Percentiles rank a stretch among this genome's conserved stretches.
Conservation (phyloP, 2,797 vertebrate genomes). For the Bradypus variegatus region DNA sequence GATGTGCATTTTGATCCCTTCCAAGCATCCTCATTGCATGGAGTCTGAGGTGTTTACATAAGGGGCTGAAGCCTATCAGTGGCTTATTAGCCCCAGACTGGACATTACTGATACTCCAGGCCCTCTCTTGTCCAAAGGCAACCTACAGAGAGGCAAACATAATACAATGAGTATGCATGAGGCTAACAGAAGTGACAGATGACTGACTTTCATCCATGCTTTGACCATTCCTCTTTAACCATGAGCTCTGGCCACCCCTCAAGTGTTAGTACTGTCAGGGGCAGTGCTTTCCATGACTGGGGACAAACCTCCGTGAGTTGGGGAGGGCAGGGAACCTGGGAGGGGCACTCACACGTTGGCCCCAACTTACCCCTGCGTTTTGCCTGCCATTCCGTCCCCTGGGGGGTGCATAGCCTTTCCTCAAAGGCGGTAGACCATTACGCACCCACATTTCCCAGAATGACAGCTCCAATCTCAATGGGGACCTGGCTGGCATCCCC, state of each 20-base stretch:
- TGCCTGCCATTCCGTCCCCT: not conserved
- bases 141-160: constrained; percentile 57
- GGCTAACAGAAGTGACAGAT: constrained; percentile 57
- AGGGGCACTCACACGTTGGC: constrained; percentile 39
- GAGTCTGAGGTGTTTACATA: no score
- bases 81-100: constrained; percentile 4
- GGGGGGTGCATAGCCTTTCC: not conserved
- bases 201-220: constrained; percentile 49
- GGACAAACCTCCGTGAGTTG: constrained; percentile 53
- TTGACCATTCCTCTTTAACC: constrained; percentile 55
- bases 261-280: constrained; percentile 57
- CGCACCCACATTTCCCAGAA: no score
- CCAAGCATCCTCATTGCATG: not conserved
- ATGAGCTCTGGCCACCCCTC: constrained; percentile 37
- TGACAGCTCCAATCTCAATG: not conserved
- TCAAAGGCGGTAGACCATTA: not conserved
- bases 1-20: not conserved
- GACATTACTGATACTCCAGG: constrained; percentile 26
- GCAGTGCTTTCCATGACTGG: constrained; percentile 46
- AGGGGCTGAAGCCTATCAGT: not conserved
- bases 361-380: not conserved
- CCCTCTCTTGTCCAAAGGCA: constrained; percentile 50
- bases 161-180: constrained; percentile 64
- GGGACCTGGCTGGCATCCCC: not conserved
- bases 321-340: constrained; percentile 50